Evolutionary conservation across 2,888 invertebrate genomes (phyloP).

Genomic region (Antitype chi): DNA sequence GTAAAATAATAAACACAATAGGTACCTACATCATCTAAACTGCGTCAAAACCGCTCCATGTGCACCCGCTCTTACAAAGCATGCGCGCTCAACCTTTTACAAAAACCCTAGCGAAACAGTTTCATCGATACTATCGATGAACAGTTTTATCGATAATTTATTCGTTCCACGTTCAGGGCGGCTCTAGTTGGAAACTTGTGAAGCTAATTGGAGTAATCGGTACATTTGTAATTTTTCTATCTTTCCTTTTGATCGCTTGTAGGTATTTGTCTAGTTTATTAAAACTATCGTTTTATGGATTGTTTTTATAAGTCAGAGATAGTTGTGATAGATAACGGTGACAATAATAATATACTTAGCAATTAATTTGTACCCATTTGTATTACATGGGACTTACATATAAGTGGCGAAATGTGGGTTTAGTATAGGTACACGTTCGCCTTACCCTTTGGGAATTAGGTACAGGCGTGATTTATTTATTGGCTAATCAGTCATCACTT

Average conservation of each 20-base stretch:
- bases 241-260: constrained; percentile 49
- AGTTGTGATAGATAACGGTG: constrained; percentile 1
- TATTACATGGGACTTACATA: no score
- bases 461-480: neutral
- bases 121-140: constrained; percentile 63
- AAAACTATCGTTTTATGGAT: constrained; percentile 34
- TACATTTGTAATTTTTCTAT: constrained; percentile 65
- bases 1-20: neutral
- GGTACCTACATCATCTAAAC: neutral
- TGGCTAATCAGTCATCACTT: neutral
- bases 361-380: neutral
- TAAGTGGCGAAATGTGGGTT: no score
- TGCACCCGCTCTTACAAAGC: constrained; percentile 45
- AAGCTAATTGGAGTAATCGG: constrained; percentile 62
- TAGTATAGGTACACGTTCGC: no score
- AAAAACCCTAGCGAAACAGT: constrained; percentile 56
- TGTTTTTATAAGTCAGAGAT: constrained; percentile 17
- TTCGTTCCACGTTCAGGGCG: constrained; percentile 61
- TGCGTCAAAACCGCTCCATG: constrained; percentile 15
- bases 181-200: constrained; percentile 57
- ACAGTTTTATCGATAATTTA: constrained; percentile 65
- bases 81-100: constrained; percentile 63
- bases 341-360: neutral
- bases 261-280: constrained; percentile 40
- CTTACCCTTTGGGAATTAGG: no score